Base-by-base conservation (phyloP, 23 tunicate genomes). In the Halocynthia roretzi region DNA sequence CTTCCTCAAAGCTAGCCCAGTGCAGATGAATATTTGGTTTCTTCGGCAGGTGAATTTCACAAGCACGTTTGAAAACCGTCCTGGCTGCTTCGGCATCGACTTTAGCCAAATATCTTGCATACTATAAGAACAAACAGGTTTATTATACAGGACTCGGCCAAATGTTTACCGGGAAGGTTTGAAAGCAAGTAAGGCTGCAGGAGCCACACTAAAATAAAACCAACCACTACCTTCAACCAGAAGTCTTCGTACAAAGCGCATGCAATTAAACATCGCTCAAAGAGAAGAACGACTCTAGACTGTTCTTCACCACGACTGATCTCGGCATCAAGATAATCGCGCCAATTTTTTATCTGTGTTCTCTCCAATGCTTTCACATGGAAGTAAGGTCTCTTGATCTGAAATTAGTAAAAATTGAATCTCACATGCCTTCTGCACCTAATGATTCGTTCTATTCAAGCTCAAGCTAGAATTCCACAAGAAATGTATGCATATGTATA, bases 221-320 rank as follows among this genome's bases (percentile, higher is more conserved):
- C 44, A 2, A 31, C 44, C 44, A 22, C 23, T 52, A 74, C 78
- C 78, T 91, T 91, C 52, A 91, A 58, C 97, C 97, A 91, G 57
- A 91, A 91, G 73, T 91, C 97, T 71, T 91, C 97, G 77, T 91
- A 91, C 67, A 91, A 72, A 10, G 97, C 97, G 85, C 97, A 91
- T 8, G 97, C 97, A 51, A 91, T 91, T 18, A 91, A 77, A 67
- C 97, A 91, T 23, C 97, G 67, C 67, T 91, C 97, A 77, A 91
- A 91, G 8, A 91, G 71, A 2, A 91, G 67, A 23, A 80, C 84
- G 11, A 81, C 63, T 20, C 90, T 73, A 6, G 77, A 77, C 15
- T 81, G 81, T 10, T 70, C 83, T 17, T 79, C 63, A 10, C 61
- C 86, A 8, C 81, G 56, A 8, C 54, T 80, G 14, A 91, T 91